Evolutionary conservation across 2,888 invertebrate genomes (phyloP), one percentile per base, ranked within the genome.

Genomic region (Drosophila colorata): DNA sequence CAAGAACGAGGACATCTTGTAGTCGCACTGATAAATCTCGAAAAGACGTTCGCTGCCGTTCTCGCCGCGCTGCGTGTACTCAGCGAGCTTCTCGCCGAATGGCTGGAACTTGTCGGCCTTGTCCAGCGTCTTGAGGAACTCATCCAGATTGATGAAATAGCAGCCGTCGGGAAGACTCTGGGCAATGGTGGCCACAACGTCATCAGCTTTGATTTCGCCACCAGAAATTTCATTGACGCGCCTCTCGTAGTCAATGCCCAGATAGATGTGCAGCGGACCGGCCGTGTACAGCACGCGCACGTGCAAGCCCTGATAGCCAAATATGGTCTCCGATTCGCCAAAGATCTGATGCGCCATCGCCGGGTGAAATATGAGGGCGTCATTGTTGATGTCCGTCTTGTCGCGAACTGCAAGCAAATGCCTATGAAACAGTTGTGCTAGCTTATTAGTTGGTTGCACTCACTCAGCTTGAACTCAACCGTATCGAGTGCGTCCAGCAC

Each of bases 291-390:
- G 96, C 3, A 98, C 92, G 71, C 95, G 94, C 3, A 98, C 95
- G 65, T 94, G 93, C 35, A 99, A 93, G 87, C 97, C 96, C 89
- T 96, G 95, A 91, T 98, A 99, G 3, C 99, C 99, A 93, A 98
- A 98, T 91, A 99, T 98, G 69, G 95, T 96, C 93, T 99, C 99
- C 87, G 95, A 95, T 78, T 97, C 96, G 5, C 97, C 98, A 92
- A 98, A 98, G 61, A 98, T 95, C 93, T 98, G 98, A 93, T 98
- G 97, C 53, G 97, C 96, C 96, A 98, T 97, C 59, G 95, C 95
- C 0, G 98, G 97, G 37, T 94, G 93, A 90, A 98, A 98, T 35
- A 93, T 93, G 8, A 93, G 91, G 1, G 93, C 92, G 33, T 95
- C 94, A 91, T 96, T 94, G 68, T 95, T 94, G 35, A 97, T 91